phyloP scores from a whole-genome alignment of 2,888 invertebrate species.

The Tryphoninae sp. region DNA sequence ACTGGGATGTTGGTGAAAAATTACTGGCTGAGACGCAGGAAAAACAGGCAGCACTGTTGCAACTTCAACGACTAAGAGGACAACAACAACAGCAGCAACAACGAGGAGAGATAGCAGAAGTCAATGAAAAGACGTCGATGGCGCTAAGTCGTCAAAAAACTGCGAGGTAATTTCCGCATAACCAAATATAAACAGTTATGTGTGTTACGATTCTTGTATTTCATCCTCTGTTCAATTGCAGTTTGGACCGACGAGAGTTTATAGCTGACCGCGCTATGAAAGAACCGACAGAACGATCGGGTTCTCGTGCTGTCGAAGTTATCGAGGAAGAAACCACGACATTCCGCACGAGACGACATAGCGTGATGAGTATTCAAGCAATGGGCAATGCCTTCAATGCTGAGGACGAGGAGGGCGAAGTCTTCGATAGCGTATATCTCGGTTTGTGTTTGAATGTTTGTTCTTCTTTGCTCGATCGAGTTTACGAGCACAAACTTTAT shows the following conservation, averaged over 20 bases:
- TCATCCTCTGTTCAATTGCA: constrained; percentile 47
- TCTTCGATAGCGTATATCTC: constrained; percentile 91
- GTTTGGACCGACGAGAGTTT: constrained; percentile 71
- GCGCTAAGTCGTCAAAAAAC: constrained; percentile 67
- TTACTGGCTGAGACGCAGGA: constrained; percentile 84
- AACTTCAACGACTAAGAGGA: constrained; percentile 71
- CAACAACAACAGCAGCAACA: constrained; percentile 34
- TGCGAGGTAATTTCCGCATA: constrained; percentile 66
- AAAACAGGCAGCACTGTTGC: constrained; percentile 82
- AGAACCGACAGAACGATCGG: constrained; percentile 50
- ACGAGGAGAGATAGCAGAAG: constrained; percentile 33
- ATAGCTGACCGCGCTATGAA: constrained; percentile 56
- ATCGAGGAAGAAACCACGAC: constrained; percentile 73
- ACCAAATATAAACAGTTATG: neutral
- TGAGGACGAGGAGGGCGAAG: constrained; percentile 93
- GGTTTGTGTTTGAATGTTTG: constrained; percentile 68
- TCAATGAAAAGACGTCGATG: constrained; percentile 35
- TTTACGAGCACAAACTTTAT: no score
- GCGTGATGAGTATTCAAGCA: constrained; percentile 76
- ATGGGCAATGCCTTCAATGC: constrained; percentile 79
- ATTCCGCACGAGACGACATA: constrained; percentile 70
- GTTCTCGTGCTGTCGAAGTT: constrained; percentile 65
- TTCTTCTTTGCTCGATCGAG: no score
- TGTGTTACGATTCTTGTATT: neutral
- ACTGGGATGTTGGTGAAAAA: constrained; percentile 86